These are phyloP conservation scores for Phaonia tiefii DNA, from an alignment of 2,888 invertebrate species.

Conservation along the genomic window DNA sequence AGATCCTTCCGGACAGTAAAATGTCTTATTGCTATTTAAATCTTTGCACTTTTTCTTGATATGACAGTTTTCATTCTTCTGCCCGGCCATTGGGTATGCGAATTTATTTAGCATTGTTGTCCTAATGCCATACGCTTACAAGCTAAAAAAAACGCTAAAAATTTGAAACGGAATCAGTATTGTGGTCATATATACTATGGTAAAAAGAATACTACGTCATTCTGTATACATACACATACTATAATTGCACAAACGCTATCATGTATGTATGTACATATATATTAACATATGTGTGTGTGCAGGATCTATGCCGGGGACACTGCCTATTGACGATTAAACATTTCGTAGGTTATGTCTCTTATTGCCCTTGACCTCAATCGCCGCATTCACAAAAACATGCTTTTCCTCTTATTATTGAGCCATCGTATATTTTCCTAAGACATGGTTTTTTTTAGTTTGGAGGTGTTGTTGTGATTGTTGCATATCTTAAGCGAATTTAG, in stretches of 20 bases:
- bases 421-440: conserved; percentile 32
- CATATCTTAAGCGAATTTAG: conserved; percentile 43
- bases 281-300: neutral
- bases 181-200: conserved; percentile 13
- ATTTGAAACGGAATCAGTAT: conserved; percentile 12
- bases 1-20: too few species aligned
- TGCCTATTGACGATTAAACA: conserved; percentile 51
- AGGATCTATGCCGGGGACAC: conserved; percentile 52
- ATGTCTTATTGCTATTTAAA: too few species aligned
- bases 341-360: conserved; percentile 59
- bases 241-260: too few species aligned
- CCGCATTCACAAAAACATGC: conserved; percentile 14
- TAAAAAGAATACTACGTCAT: neutral
- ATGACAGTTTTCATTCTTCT: too few species aligned
- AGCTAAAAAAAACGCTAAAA: neutral
- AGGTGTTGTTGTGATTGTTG: neutral
- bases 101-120: conserved; percentile 24
- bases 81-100: neutral
- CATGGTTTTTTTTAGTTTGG: conserved; percentile 21
- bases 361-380: conserved; percentile 68
- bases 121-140: conserved; percentile 2
- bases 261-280: too few species aligned
- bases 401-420: conserved; percentile 32
- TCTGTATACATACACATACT: too few species aligned
- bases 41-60: too few species aligned